phyloP scores from a whole-genome alignment of 2,888 invertebrate species.

The Apantesis nais region DNA sequence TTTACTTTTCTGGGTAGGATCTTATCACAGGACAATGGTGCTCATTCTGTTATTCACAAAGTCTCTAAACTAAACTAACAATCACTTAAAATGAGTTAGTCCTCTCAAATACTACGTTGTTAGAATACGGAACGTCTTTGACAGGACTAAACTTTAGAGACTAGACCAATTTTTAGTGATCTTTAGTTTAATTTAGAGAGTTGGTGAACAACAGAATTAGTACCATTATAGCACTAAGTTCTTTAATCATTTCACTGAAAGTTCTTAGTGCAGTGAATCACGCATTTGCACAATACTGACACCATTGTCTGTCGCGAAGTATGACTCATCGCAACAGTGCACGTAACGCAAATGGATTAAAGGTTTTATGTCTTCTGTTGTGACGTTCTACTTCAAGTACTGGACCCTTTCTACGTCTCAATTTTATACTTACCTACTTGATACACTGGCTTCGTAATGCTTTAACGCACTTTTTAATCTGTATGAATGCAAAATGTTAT shows the following conservation, averaged over 20 bases:
- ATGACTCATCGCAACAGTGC: slow-evolving; percentile 1
- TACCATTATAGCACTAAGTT: not conserved
- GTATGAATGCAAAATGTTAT: no score
- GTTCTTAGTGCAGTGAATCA: not conserved
- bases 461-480: not conserved
- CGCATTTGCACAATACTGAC: slow-evolving; percentile 2
- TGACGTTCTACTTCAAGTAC: slow-evolving; percentile 1
- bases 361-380: not conserved
- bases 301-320: not conserved
- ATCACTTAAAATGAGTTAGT: no score
- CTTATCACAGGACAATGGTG: no score
- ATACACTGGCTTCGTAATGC: not conserved
- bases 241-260: not conserved
- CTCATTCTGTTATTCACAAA: no score
- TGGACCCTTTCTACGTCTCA: not conserved
- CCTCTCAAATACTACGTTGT: no score
- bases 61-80: no score
- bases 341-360: slow-evolving; percentile 3
- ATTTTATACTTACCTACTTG: not conserved
- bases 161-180: no score
- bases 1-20: no score
- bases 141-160: no score
- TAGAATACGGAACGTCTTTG: no score
- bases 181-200: no score
- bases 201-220: no score